Base-by-base conservation (phyloP, 23 tunicate species). In the Trididemnum miniatum region DNA sequence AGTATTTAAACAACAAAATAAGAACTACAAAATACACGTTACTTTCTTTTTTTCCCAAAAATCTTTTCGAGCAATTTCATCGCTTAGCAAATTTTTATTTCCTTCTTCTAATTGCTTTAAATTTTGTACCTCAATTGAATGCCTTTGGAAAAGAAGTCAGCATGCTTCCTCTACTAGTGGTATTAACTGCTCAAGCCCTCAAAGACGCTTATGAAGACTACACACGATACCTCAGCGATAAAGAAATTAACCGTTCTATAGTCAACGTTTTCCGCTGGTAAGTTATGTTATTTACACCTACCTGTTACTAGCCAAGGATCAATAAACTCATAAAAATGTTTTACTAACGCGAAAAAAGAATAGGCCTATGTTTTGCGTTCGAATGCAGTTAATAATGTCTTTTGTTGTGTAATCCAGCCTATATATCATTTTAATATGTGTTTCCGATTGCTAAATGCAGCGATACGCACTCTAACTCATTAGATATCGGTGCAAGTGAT, bases 31-130 rank as follows among this genome's bases (percentile, higher is more conserved):
- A 95, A 39, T 95, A 95, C 85, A 95, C 94, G 0, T 7, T 89
- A 7, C 72, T 95, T 51, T 82, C 92, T 29, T 95, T 95, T 73
- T n/a, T 89, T 1, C 92, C 92, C 5, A 85, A 89, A 39, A 95
- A 95, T 66, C 40, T 95, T 3, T 95, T 95, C 59, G 89, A 89
- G 63, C 99, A 95, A 52, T 89, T 95, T 49, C 99, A 95, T 57
- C 92, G 99, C n/a, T 82, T 81, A 18, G 99, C 99, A 22, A 95
- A 95, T 65, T 89, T 95, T 31, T 95, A 95, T 62, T 95, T 95
- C 62, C 78, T 89, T 15, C 2, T 95, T 27, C 66, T 95, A 29
- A 77, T 89, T 72, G 83, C 72, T 2, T 64, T 95, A 5, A 90
- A 95, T 50, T 95, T 86, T 57, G 65, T 89, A 18, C 99, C 99